Evolutionary conservation across 2,113 vertebrate genomes (phyloP), one percentile per base, ranked within the genome.

Genomic region (Cyrtonyx montezumae): DNA sequence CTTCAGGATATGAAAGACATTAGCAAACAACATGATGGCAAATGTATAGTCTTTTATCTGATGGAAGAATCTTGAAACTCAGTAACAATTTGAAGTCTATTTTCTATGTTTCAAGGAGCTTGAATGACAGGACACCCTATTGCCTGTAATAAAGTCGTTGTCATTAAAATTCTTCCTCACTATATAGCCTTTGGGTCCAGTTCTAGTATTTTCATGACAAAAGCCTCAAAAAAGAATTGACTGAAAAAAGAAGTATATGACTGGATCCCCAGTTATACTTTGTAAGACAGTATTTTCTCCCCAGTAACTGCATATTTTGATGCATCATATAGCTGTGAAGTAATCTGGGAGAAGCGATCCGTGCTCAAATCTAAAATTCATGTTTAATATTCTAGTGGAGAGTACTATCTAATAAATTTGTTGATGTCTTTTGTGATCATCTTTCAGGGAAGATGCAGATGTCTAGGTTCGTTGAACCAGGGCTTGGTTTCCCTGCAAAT

Each of bases 1-100:
- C 98, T 98, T 97, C 96, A 95, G 96, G 83, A 94, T 97, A 98
- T 97, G 97, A 97, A 97, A 98, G 93, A 94, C 94, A 93, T 96
- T 83, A 96, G 85, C 53, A 94, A 97, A 97, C 90, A 96, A 97
- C 95, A 95, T 93, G 73, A 97, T 86, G 66, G 93, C 46, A 92
- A 93, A 95, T 91, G 93, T 51, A 30, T 21, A 92, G 70, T 43
- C 43, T 94, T 96, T 96, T 95, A 88, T 96, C 93, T 95, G 79
- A 94, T 94, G 43, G 58, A 66, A 92, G 91, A 82, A 74, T 75
- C 77, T 62, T 93, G 51, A 69, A 81, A 90, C 94, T 67, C 34
- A 88, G 51, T 73, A 90, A 62, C 61, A 71, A 61, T 85, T 49
- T 79, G 76, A 71, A 90, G 78, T 79, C 81, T 91, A 70, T 75